phyloP scores from a whole-genome alignment of 2,888 invertebrate species.

The Neoascia interrupta region DNA sequence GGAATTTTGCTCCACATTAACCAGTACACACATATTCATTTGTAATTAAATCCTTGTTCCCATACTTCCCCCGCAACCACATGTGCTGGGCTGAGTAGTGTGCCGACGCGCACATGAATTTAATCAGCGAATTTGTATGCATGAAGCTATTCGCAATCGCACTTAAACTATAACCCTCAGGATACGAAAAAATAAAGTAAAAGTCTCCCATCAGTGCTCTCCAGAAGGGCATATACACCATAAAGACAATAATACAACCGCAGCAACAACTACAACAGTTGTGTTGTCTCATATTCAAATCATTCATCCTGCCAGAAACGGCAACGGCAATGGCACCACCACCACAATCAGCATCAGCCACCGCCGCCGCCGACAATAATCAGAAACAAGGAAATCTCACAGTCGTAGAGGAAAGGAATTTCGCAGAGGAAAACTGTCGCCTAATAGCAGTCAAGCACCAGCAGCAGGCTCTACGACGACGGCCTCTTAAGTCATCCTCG shows the following conservation, averaged over 20 bases:
- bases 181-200: slow-evolving; percentile 24
- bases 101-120: slow-evolving; percentile 32
- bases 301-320: slow-evolving; percentile 33
- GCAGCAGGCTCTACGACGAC: slow-evolving; percentile 41
- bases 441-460: slow-evolving; percentile 51
- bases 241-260: slow-evolving; percentile 34
- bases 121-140: slow-evolving; percentile 45
- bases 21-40: slow-evolving; percentile 38
- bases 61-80: background rate
- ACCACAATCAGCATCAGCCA: slow-evolving; percentile 1
- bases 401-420: slow-evolving; percentile 18
- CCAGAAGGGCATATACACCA: background rate
- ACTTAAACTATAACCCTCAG: slow-evolving; percentile 41
- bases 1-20: slow-evolving; percentile 7
- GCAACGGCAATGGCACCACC: background rate
- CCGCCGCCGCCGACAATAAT: slow-evolving; percentile 4
- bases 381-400: slow-evolving; percentile 42
- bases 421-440: slow-evolving; percentile 46
- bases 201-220: too few species aligned
- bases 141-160: slow-evolving; percentile 40
- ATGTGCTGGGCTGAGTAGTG: background rate
- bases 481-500: slow-evolving; percentile 37
- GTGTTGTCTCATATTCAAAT: slow-evolving; percentile 53
- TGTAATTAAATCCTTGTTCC: slow-evolving; percentile 46
- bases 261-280: slow-evolving; percentile 20